A percentile compares a stretch with the other conserved stretches of the same genome.
Conservation (phyloP, 2,113 vertebrate species). For the Tautogolabrus adspersus region DNA sequence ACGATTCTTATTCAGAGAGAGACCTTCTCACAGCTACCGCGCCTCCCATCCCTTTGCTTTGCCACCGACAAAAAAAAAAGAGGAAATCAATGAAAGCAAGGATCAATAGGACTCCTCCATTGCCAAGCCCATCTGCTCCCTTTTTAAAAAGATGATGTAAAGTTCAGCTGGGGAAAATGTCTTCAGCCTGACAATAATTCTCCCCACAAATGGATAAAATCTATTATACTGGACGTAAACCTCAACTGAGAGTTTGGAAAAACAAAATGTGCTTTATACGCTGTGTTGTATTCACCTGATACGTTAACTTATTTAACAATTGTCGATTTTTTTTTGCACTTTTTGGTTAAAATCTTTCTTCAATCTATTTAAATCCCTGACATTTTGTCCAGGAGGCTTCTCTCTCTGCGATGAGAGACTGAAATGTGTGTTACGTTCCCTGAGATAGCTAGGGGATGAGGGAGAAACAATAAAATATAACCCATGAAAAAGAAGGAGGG, state of each 20-base stretch:
- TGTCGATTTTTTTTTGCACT: constrained; percentile 14
- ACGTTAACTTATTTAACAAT: constrained; percentile 11
- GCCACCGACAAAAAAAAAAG: constrained; percentile 60
- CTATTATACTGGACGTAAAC: constrained; percentile 13
- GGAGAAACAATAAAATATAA: no score
- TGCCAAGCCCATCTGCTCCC: constrained; percentile 60
- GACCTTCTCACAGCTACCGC: constrained; percentile 65
- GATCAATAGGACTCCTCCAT: constrained; percentile 75
- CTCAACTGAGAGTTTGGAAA: constrained; percentile 19
- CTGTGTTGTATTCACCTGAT: not conserved
- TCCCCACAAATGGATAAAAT: constrained; percentile 29
- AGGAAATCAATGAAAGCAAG: constrained; percentile 77
- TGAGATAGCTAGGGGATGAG: no score
- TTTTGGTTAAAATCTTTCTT: constrained; percentile 17
- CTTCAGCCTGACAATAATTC: constrained; percentile 51
- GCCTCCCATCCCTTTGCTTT: constrained; percentile 61
- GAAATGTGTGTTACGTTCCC: not conserved
- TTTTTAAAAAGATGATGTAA: constrained; percentile 74
- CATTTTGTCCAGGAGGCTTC: constrained; percentile 22
- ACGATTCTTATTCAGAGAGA: constrained; percentile 79
- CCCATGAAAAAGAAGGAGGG: no score
- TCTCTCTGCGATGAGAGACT: constrained; percentile 30
- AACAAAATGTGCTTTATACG: constrained; percentile 1
- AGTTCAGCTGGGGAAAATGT: constrained; percentile 70
- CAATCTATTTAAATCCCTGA: constrained; percentile 8